Evolutionary conservation across 2,888 invertebrate genomes (phyloP).

Genomic region (Mesochorus sp.): DNA sequence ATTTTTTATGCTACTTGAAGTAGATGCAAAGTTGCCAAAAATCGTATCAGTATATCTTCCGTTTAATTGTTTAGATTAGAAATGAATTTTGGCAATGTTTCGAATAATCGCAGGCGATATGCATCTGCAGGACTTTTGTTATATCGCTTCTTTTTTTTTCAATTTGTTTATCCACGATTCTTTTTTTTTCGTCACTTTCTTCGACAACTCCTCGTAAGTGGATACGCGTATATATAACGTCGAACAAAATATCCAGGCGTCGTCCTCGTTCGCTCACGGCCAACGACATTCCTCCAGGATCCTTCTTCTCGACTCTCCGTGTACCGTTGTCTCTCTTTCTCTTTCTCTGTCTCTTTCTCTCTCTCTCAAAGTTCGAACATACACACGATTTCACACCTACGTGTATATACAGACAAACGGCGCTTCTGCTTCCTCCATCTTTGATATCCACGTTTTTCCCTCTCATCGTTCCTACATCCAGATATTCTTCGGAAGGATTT

Average conservation of each 20-base stretch:
- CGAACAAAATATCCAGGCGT: slow-evolving; percentile 50
- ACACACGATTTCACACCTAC: not conserved
- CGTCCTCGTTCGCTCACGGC: slow-evolving; percentile 68
- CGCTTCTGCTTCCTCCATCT: not conserved
- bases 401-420: not conserved
- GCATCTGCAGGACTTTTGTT: slow-evolving; percentile 12
- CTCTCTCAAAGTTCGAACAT: slow-evolving; percentile 41
- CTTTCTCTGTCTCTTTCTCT: no score
- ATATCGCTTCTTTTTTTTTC: slow-evolving; percentile 8
- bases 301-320: slow-evolving; percentile 49
- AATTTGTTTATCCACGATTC: slow-evolving; percentile 17
- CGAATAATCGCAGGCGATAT: not conserved
- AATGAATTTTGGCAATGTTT: no score
- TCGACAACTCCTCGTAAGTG: slow-evolving; percentile 27
- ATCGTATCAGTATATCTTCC: no score
- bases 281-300: slow-evolving; percentile 73
- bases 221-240: not conserved
- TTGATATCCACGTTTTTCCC: not conserved
- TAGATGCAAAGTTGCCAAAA: no score
- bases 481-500: not conserved
- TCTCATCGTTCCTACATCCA: not conserved
- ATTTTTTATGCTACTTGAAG: no score
- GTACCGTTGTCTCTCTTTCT: no score
- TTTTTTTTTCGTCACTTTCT: slow-evolving; percentile 28
- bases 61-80: no score